Evolutionary conservation across 2,888 invertebrate genomes (phyloP).

Genomic region (Torymus texanus): DNA sequence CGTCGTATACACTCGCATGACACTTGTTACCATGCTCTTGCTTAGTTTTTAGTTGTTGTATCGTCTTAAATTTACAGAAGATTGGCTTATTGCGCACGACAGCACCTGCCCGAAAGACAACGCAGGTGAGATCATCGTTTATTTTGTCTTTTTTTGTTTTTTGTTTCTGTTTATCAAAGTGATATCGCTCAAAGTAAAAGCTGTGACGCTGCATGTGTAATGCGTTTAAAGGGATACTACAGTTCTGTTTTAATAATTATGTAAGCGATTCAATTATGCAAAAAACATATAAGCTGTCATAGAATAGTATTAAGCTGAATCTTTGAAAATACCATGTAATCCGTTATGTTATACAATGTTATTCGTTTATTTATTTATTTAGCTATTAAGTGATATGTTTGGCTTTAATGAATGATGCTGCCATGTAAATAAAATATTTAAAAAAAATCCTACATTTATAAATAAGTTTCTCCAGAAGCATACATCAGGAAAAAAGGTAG

Average conservation of each 20-base stretch:
- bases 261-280: not conserved
- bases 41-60: constrained; percentile 63
- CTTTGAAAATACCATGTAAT: constrained; percentile 11
- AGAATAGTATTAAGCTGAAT: constrained; percentile 34
- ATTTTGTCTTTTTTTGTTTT: constrained; percentile 25
- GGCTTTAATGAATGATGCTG: not conserved
- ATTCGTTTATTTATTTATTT: not conserved
- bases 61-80: constrained; percentile 70
- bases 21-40: constrained; percentile 33
- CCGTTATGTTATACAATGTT: constrained; percentile 5
- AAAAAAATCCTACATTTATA: constrained; percentile 2
- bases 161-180: not conserved
- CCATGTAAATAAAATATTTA: constrained; percentile 27
- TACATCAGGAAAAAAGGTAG: constrained; percentile 18
- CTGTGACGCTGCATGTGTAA: constrained; percentile 30
- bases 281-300: constrained; percentile 7
- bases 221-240: not conserved
- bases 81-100: constrained; percentile 66
- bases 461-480: not conserved
- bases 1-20: constrained; percentile 28
- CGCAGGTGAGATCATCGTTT: constrained; percentile 70
- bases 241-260: too few relatives aligned
- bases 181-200: not conserved
- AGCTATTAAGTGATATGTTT: not conserved
- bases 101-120: constrained; percentile 69